phyloP scores from a whole-genome alignment of 2,888 invertebrate genomes.

The Diploptera punctata region DNA sequence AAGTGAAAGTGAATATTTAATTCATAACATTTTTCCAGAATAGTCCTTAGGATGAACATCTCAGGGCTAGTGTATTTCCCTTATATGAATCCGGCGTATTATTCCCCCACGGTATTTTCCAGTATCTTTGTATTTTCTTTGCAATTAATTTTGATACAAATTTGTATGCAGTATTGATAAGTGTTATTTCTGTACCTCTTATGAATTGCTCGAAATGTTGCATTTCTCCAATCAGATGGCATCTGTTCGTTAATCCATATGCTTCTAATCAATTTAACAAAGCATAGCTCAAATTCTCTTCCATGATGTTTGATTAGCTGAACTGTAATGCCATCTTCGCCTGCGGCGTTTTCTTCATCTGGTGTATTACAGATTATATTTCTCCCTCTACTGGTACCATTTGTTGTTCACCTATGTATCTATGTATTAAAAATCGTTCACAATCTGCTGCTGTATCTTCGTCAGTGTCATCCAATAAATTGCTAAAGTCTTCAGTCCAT shows the following conservation, averaged over 20 bases:
- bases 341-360: conserved; percentile 5
- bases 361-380: neutral
- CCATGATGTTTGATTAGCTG: conserved; percentile 15
- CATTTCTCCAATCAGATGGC: conserved; percentile 25
- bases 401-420: conserved; percentile 1
- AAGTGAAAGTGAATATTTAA: conserved; percentile 1
- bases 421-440: neutral
- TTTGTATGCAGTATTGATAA: conserved; percentile 10
- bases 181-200: conserved; percentile 10
- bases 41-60: conserved; percentile 19
- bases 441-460: neutral
- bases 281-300: neutral
- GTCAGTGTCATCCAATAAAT: neutral
- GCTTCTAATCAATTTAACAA: neutral
- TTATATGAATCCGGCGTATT: conserved; percentile 20
- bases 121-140: neutral
- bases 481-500: neutral
- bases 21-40: conserved; percentile 30
- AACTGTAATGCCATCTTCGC: conserved; percentile 19
- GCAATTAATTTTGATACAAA: conserved; percentile 9
- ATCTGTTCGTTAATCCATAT: conserved; percentile 22
- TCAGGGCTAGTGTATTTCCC: conserved; percentile 23
- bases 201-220: conserved; percentile 5
- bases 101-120: conserved; percentile 11
- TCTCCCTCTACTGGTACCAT: neutral